A percentile compares a stretch with the other conserved stretches of the same genome.
phyloP scores from a whole-genome alignment of 1,140 invertebrate genomes.

The Bombus balteatus region DNA sequence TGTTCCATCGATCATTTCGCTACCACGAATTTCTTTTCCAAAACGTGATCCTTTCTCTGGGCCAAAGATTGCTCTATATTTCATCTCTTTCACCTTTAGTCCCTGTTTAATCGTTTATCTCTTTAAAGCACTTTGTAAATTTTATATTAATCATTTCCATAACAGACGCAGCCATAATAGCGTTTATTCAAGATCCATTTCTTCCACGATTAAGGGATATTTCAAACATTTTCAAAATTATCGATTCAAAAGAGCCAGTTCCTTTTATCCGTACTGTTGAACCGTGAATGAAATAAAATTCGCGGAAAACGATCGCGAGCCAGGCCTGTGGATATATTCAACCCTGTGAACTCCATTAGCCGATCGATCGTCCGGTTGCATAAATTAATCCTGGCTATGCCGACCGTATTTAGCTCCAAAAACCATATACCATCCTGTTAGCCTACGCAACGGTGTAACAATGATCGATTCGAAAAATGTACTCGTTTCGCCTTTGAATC shows the following conservation, averaged over 20 bases:
- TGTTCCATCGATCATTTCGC: not conserved
- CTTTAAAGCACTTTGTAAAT: not conserved
- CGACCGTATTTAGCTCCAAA: slow-evolving; percentile 14
- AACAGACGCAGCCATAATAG: not conserved
- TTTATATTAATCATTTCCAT: not conserved
- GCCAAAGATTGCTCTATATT: not conserved
- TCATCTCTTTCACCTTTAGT: not conserved
- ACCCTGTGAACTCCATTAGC: slow-evolving; percentile 26
- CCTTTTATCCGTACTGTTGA: not conserved
- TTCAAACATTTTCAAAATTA: not conserved
- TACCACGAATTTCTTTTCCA: not conserved
- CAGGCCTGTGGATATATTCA: not conserved
- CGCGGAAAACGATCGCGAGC: not conserved
- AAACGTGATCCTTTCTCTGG: not conserved
- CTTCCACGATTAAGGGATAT: not conserved
- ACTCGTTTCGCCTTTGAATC: slow-evolving; percentile 20
- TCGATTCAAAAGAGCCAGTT: not conserved
- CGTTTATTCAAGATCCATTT: not conserved
- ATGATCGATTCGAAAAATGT: slow-evolving; percentile 40
- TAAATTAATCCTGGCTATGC: slow-evolving; percentile 33
- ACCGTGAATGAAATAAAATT: slow-evolving; percentile 6
- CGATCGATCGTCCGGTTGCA: slow-evolving; percentile 33
- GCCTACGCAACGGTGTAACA: not conserved
- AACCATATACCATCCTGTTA: slow-evolving; percentile 27
- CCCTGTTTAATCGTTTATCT: not conserved